Evolutionary conservation across 2,797 vertebrate genomes (phyloP).

Genomic region (Neosilurus hyrtlii): DNA sequence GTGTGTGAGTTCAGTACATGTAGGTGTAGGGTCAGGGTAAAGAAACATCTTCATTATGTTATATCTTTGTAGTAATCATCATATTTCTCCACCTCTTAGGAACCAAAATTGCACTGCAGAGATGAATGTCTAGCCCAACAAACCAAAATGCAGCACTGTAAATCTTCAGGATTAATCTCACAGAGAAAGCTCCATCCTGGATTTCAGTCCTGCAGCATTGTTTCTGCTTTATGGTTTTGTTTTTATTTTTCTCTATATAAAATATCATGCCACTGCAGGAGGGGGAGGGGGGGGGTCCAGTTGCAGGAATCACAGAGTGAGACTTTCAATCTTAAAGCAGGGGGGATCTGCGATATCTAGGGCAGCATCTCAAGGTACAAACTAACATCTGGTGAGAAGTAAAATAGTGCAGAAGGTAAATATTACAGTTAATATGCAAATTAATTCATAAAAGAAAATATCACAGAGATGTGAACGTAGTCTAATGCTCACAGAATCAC

Average conservation of each 20-base stretch:
- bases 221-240: slow-evolving; percentile 5
- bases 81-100: neutral
- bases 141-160: neutral
- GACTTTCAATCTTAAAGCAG: neutral
- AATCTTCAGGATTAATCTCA: slow-evolving; percentile 19
- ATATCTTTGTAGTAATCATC: neutral
- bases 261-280: neutral
- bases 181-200: neutral
- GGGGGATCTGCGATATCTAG: neutral
- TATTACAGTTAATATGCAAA: neutral
- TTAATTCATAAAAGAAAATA: neutral
- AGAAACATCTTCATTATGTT: neutral
- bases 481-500: neutral
- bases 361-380: neutral
- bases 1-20: too few relatives aligned
- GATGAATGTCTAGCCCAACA: slow-evolving; percentile 4
- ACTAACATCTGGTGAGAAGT: neutral
- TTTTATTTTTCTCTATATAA: slow-evolving; percentile 11
- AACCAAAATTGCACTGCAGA: slow-evolving; percentile 1
- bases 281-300: neutral
- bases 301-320: neutral
- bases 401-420: neutral
- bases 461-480: neutral
- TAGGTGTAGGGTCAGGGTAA: neutral
- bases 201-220: slow-evolving; percentile 8